A percentile compares a stretch with the other conserved stretches of the same genome.
phyloP scores from a whole-genome alignment of 2,113 vertebrate species.

The Galeopterus variegatus region DNA sequence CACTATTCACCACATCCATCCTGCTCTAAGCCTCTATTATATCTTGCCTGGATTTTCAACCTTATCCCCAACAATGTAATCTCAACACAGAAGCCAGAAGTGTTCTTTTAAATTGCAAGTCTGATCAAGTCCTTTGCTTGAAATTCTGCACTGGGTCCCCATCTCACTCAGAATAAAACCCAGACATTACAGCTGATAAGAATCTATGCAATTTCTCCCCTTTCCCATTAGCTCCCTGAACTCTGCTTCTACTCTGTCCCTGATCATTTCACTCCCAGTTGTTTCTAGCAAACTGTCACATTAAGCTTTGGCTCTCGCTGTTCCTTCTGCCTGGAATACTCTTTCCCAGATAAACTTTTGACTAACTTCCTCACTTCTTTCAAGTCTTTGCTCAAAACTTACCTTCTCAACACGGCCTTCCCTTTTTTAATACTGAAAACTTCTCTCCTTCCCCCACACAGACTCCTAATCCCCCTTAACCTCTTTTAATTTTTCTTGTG shows the following conservation, averaged over 20 bases:
- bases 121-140: not conserved
- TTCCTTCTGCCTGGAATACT: not conserved
- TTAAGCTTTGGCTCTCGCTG: not conserved
- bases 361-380: not conserved
- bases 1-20: not conserved
- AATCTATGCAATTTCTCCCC: no score
- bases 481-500: not conserved
- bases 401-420: not conserved
- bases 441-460: not conserved
- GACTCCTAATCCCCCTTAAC: not conserved
- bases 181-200: not conserved
- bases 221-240: not conserved
- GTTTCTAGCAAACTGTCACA: not conserved
- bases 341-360: not conserved
- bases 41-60: slow-evolving; percentile 9
- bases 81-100: not conserved
- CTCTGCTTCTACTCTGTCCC: not conserved
- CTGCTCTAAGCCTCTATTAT: not conserved
- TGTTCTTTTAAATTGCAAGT: not conserved
- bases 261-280: not conserved
- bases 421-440: not conserved
- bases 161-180: not conserved
- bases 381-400: slow-evolving; percentile 9
- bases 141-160: not conserved
- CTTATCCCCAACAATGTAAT: not conserved